A percentile compares a stretch with the other conserved stretches of the same genome.
These are phyloP conservation scores for Saguinus imperator DNA, from an alignment of 2,113 vertebrate species.

Conservation along the genomic window DNA sequence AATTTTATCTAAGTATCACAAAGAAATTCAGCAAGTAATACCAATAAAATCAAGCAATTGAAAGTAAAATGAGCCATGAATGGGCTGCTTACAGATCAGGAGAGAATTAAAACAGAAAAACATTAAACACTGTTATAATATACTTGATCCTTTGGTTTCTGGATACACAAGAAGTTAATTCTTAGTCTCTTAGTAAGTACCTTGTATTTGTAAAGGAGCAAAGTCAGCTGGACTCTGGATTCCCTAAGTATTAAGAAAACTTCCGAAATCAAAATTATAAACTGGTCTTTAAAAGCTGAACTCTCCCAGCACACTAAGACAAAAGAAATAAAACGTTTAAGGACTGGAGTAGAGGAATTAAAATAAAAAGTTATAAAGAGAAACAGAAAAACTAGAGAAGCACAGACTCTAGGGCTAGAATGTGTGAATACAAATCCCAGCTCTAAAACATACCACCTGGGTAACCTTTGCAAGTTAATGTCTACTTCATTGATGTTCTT, in stretches of 20 bases:
- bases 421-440: neutral
- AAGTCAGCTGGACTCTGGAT: conserved; percentile 11
- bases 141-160: conserved; percentile 26
- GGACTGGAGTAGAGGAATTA: neutral
- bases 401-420: neutral
- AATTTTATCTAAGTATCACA: conserved; percentile 50
- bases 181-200: neutral
- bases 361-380: conserved; percentile 16
- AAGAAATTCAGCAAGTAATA: conserved; percentile 49
- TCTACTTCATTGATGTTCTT: neutral
- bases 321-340: conserved; percentile 42
- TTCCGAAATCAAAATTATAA: conserved; percentile 60
- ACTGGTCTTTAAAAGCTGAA: conserved; percentile 46
- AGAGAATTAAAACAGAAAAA: neutral
- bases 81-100: neutral
- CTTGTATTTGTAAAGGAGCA: conserved; percentile 22
- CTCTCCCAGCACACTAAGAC: conserved; percentile 20
- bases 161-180: conserved; percentile 25
- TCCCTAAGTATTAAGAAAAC: conserved; percentile 35
- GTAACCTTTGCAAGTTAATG: neutral
- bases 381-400: neutral
- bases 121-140: neutral
- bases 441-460: neutral
- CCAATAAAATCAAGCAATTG: conserved; percentile 42
- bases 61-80: conserved; percentile 48